Base-by-base conservation (phyloP, 2,797 vertebrate species). In the Microcaecilia unicolor region DNA sequence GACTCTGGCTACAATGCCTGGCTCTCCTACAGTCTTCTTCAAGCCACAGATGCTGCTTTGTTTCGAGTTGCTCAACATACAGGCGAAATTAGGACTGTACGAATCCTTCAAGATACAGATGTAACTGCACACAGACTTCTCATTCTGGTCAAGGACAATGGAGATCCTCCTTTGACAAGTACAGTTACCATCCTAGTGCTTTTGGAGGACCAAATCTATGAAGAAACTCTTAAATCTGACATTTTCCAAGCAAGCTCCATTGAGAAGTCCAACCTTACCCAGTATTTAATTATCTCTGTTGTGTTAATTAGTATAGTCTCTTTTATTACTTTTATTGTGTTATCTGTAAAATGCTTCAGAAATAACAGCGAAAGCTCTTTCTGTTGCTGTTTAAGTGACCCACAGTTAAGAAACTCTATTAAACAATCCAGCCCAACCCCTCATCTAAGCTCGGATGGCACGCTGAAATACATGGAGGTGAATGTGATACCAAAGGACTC, bases 401-500 rank as follows among this genome's bases (percentile, higher is more conserved):
- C 28, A 24, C 24, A 17, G 15, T 5, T 15, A 16, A 28, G 27
- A 5, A 8, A 46, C 9, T 45, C n/a, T n/a, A n/a, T n/a, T n/a
- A n/a, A n/a, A n/a, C n/a, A n/a, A n/a, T n/a, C n/a, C n/a, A n/a
- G n/a, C n/a, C n/a, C n/a, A 78, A 95, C 83, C 70, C 87, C 69
- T 61, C 96, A 97, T 56, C 82, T 97, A 35, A 97, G 89, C 65
- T 85, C 91, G 1, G 93, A 98, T 5, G 94, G 92, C 56, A 96
- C 95, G 2, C 90, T 98, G 34, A 87, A 92, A 46, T 95, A 97
- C 51, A 90, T 98, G 92, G 95, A 98, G 70, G 94, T 97, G 40
- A 92, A 93, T 5, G 83, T 95, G 44, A 84, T 86, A 15, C 69
- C 86, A 49, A 75, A 88, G 28, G 87, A 91, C 13, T 64, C 87